Conservation (phyloP, 1,140 invertebrate species). For the Spodoptera litura region DNA sequence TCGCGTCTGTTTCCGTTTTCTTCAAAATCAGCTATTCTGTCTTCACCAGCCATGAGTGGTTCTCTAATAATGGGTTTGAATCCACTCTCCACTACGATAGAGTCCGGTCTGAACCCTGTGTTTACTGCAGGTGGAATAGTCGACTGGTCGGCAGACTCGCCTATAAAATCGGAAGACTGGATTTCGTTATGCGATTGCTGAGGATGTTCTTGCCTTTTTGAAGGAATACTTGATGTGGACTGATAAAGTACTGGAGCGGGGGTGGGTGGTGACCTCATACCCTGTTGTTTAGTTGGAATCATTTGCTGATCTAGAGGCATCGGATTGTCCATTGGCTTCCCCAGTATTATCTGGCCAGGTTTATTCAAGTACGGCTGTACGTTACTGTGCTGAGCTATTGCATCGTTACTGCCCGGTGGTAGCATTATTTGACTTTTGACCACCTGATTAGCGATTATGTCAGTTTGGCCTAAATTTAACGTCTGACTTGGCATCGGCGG, state of each 20-base stretch:
- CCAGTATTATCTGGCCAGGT: conserved; percentile 83
- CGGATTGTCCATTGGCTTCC: conserved; percentile 84
- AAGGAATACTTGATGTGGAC: conserved; percentile 57
- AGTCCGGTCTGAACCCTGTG: conserved; percentile 92
- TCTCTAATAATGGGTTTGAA: conserved; percentile 93
- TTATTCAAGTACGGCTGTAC: conserved; percentile 69
- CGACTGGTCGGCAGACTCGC: conserved; percentile 72
- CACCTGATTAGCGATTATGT: conserved; percentile 83
- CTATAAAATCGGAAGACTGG: conserved; percentile 85
- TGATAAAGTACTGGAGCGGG: conserved; percentile 55
- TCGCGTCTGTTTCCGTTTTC: conserved; percentile 83
- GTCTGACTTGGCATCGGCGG: conserved; percentile 73
- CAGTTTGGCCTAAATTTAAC: conserved; percentile 79
- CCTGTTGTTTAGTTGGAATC: conserved; percentile 71
- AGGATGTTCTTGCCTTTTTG: conserved; percentile 53
- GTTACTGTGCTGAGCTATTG: conserved; percentile 67
- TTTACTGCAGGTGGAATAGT: conserved; percentile 87
- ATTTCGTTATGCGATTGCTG: conserved; percentile 68
- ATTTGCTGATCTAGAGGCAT: conserved; percentile 82
- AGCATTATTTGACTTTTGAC: conserved; percentile 83
- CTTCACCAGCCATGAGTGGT: conserved; percentile 84
- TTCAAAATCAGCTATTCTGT: conserved; percentile 84
- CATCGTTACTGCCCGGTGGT: conserved; percentile 69
- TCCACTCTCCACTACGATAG: conserved; percentile 93
- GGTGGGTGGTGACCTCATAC: conserved; percentile 58